These are phyloP conservation scores for Lynx canadensis DNA, from an alignment of 2,113 vertebrate genomes.

Conservation along the genomic window DNA sequence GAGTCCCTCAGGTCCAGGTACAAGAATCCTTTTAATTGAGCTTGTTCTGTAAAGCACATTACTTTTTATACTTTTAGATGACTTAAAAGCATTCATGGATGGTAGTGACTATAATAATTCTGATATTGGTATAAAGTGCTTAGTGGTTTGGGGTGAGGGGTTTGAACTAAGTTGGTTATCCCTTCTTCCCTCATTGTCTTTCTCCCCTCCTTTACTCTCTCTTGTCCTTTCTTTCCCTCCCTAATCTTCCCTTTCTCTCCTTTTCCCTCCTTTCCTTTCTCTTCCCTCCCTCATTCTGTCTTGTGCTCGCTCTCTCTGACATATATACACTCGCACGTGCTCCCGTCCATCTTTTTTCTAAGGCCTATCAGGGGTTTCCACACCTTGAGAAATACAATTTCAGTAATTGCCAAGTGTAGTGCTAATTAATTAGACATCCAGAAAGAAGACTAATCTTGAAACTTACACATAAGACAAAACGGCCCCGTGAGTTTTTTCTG, in stretches of 20 bases:
- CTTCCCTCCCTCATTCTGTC: not conserved
- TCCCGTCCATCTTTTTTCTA: not conserved
- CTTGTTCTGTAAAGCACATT: not conserved
- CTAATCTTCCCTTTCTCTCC: not conserved
- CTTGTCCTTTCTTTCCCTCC: not conserved
- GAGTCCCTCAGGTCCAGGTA: fast-evolving
- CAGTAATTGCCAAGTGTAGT: not conserved
- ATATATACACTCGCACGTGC: too few species aligned
- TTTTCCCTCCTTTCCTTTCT: not conserved
- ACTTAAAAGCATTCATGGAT: not conserved
- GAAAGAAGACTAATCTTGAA: constrained; percentile 26
- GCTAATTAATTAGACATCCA: constrained; percentile 37
- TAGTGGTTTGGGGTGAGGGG: not conserved
- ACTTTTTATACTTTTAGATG: not conserved
- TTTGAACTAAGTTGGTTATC: not conserved
- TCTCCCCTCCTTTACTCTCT: not conserved
- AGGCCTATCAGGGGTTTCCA: not conserved
- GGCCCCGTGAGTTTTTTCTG: not conserved
- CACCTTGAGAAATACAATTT: constrained; percentile 45
- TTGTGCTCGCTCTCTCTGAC: not conserved
- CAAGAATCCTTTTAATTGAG: not conserved
- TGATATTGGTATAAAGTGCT: not conserved
- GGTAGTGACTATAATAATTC: not conserved
- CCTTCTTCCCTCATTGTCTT: not conserved
- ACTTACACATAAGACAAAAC: not conserved